Evolutionary conservation across 2,113 vertebrate genomes (phyloP), one percentile per base, ranked within the genome.

Genomic region (Nycticorax nycticorax): DNA sequence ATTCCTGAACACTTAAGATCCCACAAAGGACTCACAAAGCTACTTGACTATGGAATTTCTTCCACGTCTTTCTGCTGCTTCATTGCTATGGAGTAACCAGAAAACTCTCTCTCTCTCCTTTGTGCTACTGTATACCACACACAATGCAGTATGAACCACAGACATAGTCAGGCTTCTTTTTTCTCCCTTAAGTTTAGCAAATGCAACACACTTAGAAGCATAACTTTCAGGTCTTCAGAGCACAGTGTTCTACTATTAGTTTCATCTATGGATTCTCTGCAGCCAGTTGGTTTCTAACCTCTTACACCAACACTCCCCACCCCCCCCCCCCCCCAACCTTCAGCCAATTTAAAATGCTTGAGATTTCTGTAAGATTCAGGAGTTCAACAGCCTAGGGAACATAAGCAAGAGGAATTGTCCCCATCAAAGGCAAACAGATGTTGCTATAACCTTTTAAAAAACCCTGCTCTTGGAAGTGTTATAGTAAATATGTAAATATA

Each of bases 401-500:
- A 72, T 22, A 92, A 93, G 71, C 45, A 83, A 85, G 33, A 90
- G 66, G 66, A 94, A 93, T 20, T 88, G 74, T 95, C 87, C 92
- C 41, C 94, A 92, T 96, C 95, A 97, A 97, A 97, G 93, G 84
- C 94, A 95, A 94, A 85, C 75, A 94, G 69, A 88, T 96, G 89
- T 96, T 97, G 84, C 81, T 83, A 85, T 96, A 97, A 96, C 94
- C 95, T 94, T 89, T 89, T 4, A 45, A 93, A 94, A 91, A 94
- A 79, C 0, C 2, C 37, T 81, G 62, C 80, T 88, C 84, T 92
- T 91, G 89, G 83, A 95, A 96, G 92, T 91, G 69, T 90, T 85
- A 82, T 18, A 92, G 92, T 95, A 96, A 97, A 96, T 97, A 92
- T 69, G 91, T 92, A 97, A 96, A 95, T 94, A 97, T 55, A 43